A percentile compares a stretch with the other conserved stretches of the same genome.
phyloP scores from a whole-genome alignment of 2,888 invertebrate species.

The Cephus runcator region DNA sequence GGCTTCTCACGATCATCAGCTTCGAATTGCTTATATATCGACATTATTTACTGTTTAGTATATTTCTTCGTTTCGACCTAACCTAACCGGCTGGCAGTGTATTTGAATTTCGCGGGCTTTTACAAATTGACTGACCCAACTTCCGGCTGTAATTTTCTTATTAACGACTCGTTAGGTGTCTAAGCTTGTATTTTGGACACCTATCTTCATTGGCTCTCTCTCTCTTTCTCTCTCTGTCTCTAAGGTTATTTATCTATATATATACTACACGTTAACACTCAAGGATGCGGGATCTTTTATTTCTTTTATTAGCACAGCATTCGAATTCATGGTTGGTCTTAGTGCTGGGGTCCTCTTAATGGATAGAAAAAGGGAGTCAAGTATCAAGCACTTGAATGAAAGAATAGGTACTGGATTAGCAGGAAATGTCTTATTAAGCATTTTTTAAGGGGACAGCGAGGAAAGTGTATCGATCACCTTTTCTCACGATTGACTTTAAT shows the following conservation, averaged over 20 bases:
- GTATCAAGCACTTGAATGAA: neutral
- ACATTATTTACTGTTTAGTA: neutral
- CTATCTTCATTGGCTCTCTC: neutral
- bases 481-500: neutral
- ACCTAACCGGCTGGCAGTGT: neutral
- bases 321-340: neutral
- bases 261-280: neutral
- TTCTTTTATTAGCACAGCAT: neutral
- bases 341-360: neutral
- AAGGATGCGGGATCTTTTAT: neutral
- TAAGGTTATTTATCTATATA: neutral
- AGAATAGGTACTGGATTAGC: neutral
- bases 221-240: neutral
- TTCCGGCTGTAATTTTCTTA: neutral
- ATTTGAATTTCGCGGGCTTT: neutral
- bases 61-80: neutral
- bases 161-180: neutral
- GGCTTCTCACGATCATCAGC: neutral
- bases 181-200: neutral
- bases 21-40: neutral
- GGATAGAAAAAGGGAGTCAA: neutral
- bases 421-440: neutral
- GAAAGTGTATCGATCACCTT: neutral
- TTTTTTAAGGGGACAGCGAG: neutral
- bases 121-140: neutral